phyloP scores from a whole-genome alignment of 2,888 invertebrate genomes.

The Sarcophaga carnaria region DNA sequence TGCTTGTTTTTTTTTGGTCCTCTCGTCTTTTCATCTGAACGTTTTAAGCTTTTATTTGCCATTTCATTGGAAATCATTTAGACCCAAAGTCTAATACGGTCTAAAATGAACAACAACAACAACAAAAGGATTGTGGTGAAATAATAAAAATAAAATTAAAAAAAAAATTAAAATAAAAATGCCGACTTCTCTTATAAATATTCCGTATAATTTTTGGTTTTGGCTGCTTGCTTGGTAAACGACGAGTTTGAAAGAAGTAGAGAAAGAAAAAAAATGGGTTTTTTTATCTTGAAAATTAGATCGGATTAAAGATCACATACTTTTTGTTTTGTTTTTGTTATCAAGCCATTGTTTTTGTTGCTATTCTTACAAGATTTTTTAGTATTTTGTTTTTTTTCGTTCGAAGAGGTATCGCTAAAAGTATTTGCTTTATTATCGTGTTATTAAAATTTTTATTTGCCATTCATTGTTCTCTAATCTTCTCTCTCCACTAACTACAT shows the following conservation, averaged over 20 bases:
- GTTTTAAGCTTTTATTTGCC: constrained; percentile 58
- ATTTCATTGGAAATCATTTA: constrained; percentile 67
- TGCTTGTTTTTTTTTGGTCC: constrained; percentile 8
- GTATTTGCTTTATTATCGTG: constrained; percentile 16
- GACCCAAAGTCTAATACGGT: constrained; percentile 42
- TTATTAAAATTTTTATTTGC: constrained; percentile 24
- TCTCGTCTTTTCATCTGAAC: constrained; percentile 12
- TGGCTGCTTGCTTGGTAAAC: constrained; percentile 1
- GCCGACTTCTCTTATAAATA: constrained; percentile 62
- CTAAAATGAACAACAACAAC: constrained; percentile 22
- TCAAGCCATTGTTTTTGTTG: background rate
- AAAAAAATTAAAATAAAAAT: constrained; percentile 37
- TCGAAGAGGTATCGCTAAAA: constrained; percentile 14
- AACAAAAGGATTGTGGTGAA: constrained; percentile 27
- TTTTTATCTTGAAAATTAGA: constrained; percentile 57
- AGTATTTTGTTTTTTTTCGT: background rate
- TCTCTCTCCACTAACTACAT: background rate
- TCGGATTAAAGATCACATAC: constrained; percentile 64
- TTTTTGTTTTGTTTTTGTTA: constrained; percentile 34
- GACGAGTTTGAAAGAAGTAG: constrained; percentile 22
- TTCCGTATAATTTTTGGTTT: constrained; percentile 35
- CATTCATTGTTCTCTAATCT: constrained; percentile 12
- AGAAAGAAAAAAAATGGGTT: constrained; percentile 17
- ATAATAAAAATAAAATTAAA: background rate
- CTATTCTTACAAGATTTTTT: background rate